These are phyloP conservation scores for Trichonephila inaurata DNA, from an alignment of 1,140 invertebrate genomes.

Conservation along the genomic window DNA sequence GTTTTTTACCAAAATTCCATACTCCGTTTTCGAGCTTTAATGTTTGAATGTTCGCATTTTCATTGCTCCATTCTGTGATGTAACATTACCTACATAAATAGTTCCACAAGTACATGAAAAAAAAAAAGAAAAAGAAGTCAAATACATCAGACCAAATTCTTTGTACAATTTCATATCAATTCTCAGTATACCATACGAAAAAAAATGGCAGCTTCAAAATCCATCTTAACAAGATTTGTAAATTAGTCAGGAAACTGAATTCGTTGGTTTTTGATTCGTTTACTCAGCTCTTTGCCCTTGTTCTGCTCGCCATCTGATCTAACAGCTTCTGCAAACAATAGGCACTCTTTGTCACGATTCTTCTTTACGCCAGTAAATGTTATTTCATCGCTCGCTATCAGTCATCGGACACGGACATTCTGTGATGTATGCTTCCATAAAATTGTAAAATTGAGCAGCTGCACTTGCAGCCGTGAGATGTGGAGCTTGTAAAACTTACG, in stretches of 20 bases:
- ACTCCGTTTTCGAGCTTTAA: no score
- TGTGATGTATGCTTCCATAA: slow-evolving; percentile 9
- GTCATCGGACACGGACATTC: not conserved
- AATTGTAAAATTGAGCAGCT: slow-evolving; percentile 26
- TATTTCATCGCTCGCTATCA: slow-evolving; percentile 23
- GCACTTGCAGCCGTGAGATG: not conserved
- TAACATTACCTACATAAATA: no score
- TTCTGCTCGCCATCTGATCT: not conserved
- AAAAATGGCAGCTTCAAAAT: not conserved
- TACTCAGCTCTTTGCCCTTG: not conserved
- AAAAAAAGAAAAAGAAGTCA: no score
- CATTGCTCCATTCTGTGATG: no score
- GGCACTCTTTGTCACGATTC: not conserved
- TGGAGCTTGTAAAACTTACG: not conserved
- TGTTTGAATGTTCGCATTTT: no score
- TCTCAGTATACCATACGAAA: no score
- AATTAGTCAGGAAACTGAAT: not conserved
- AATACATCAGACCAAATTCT: no score
- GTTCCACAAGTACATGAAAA: no score
- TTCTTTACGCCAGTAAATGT: not conserved
- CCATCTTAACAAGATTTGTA: not conserved
- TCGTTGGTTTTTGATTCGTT: not conserved
- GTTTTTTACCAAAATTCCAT: no score
- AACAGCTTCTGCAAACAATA: not conserved
- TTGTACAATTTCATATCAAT: no score